Percentiles rank a stretch among this genome's conserved stretches.
These are phyloP conservation scores for Calypte anna DNA, from an alignment of 2,113 vertebrate species.

Conservation along the genomic window DNA sequence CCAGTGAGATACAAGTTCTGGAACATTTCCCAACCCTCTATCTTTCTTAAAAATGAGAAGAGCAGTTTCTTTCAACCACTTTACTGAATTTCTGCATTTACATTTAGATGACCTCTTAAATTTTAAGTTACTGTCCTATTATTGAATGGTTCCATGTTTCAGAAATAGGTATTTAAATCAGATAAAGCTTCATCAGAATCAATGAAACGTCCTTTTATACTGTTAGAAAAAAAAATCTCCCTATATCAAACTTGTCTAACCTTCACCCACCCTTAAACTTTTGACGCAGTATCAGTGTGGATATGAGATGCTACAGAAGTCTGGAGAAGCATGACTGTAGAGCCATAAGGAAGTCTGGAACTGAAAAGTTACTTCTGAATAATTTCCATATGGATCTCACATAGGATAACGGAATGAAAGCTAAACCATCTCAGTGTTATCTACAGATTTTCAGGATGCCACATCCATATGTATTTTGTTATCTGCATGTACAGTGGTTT, in stretches of 20 bases:
- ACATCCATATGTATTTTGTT: neutral
- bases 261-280: neutral
- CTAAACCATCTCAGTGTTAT: neutral
- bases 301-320: neutral
- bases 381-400: conserved; percentile 24
- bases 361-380: neutral
- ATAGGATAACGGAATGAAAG: neutral
- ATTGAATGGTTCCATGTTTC: neutral
- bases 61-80: neutral
- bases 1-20: neutral
- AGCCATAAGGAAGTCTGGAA: neutral
- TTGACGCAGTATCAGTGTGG: neutral
- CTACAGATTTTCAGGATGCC: conserved; percentile 1
- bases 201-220: neutral
- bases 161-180: neutral
- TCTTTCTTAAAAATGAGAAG: neutral
- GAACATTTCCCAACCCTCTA: neutral
- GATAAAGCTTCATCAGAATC: neutral
- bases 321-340: neutral
- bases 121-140: neutral
- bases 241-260: neutral
- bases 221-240: neutral
- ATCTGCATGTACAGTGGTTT: neutral
- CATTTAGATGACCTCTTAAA: conserved; percentile 36
- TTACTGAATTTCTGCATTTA: conserved; percentile 10